Evolutionary conservation across 2,797 vertebrate species (phyloP).

Genomic region (Spheniscus humboldti): DNA sequence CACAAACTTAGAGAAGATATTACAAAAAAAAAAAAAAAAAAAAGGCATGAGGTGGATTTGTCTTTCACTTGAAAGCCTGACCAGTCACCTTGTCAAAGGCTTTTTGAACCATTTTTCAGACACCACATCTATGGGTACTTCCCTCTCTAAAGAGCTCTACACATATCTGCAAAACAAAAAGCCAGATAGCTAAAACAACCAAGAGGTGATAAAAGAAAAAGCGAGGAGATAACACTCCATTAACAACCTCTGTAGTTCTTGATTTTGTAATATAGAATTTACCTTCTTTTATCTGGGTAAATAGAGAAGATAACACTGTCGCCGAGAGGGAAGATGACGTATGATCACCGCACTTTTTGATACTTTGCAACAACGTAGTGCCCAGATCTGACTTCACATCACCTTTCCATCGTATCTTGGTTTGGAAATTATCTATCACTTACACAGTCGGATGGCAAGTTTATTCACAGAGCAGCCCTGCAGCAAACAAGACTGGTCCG

Average conservation of each 20-base stretch:
- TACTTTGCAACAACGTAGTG: not conserved
- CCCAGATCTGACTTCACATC: not conserved
- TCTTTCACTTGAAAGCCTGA: constrained; percentile 15
- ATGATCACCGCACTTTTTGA: not conserved
- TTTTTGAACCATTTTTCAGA: constrained; percentile 8
- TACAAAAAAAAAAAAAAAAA: not conserved
- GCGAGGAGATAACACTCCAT: not conserved
- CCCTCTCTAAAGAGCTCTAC: not conserved
- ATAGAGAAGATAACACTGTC: not conserved
- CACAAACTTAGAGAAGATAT: not conserved
- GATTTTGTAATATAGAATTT: constrained; percentile 46
- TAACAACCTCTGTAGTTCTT: not conserved
- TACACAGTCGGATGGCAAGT: not conserved
- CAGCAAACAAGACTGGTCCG: not conserved
- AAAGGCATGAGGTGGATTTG: not conserved
- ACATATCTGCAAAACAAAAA: constrained; percentile 8
- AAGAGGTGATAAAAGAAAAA: not conserved
- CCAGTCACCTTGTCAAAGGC: not conserved
- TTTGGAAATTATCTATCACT: not conserved
- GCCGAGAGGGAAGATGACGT: not conserved
- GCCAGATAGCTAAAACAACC: constrained; percentile 24
- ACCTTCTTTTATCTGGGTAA: constrained; percentile 41
- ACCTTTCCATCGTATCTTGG: not conserved
- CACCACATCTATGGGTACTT: not conserved
- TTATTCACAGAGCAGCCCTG: not conserved